phyloP scores from a whole-genome alignment of 2,888 invertebrate genomes.

The Tipula lateralis region DNA sequence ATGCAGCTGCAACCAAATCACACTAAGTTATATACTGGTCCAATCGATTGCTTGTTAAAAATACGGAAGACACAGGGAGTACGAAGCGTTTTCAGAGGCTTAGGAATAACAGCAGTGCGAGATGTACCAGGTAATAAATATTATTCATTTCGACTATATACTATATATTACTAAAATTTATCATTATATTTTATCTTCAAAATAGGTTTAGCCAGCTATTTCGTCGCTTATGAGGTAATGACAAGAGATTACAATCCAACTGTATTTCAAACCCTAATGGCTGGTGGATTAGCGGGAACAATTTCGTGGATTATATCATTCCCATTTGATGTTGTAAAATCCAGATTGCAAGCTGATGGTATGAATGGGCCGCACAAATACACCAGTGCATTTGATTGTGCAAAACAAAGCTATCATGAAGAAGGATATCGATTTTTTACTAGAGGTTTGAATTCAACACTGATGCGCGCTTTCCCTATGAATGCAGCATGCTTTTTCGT shows the following conservation, averaged over 20 bases:
- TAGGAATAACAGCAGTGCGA: conserved; percentile 66
- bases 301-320: conserved; percentile 81
- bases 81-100: conserved; percentile 68
- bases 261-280: conserved; percentile 63
- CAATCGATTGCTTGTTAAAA: conserved; percentile 61
- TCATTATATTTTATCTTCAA: too few relatives aligned
- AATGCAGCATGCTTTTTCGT: conserved; percentile 90
- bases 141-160: neutral
- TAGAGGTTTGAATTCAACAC: conserved; percentile 70
- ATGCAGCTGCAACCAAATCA: conserved; percentile 62
- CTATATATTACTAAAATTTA: neutral
- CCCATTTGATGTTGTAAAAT: conserved; percentile 87
- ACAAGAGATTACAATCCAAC: conserved; percentile 55
- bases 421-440: conserved; percentile 71
- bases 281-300: conserved; percentile 83
- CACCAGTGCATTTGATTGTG: conserved; percentile 67
- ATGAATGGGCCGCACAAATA: conserved; percentile 54
- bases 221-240: conserved; percentile 75
- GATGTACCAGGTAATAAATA: conserved; percentile 67
- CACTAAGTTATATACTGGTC: conserved; percentile 44
- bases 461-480: conserved; percentile 83
- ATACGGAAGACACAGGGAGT: conserved; percentile 61
- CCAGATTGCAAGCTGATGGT: conserved; percentile 74
- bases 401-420: conserved; percentile 59
- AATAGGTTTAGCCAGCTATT: conserved; percentile 70